Evolutionary conservation across 2,113 vertebrate genomes (phyloP).

Genomic region (Spilogale gracilis): DNA sequence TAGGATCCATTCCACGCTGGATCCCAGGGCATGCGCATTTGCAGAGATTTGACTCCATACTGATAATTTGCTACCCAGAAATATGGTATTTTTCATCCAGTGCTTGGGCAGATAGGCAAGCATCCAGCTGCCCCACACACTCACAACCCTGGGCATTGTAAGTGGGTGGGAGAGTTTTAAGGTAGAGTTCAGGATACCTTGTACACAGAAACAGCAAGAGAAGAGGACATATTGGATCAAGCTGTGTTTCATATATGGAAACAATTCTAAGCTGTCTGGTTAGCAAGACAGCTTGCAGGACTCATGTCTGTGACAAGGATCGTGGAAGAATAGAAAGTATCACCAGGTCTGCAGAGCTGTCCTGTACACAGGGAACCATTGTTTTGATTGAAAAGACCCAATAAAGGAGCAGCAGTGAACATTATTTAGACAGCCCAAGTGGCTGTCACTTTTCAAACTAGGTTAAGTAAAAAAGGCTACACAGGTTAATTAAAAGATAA

Average conservation of each 20-base stretch:
- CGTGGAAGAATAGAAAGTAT: background rate
- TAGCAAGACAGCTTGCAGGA: background rate
- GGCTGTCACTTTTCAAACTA: constrained; percentile 76
- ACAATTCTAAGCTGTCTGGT: background rate
- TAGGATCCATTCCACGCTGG: background rate
- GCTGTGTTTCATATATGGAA: background rate
- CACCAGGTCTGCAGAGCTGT: background rate
- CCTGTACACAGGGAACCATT: background rate
- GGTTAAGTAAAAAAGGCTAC: constrained; percentile 76
- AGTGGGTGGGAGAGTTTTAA: background rate
- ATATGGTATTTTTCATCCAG: background rate
- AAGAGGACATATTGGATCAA: background rate
- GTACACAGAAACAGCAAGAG: background rate
- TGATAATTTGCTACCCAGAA: background rate
- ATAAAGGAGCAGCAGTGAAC: background rate
- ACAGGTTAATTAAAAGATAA: constrained; percentile 89
- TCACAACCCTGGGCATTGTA: background rate
- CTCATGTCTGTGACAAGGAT: background rate
- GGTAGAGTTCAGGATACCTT: background rate
- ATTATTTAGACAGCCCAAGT: constrained; percentile 61
- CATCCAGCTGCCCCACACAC: background rate
- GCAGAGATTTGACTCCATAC: background rate
- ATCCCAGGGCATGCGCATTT: background rate
- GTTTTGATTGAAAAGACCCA: constrained; percentile 68
- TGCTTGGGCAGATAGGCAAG: background rate